phyloP scores from a whole-genome alignment of 2,888 invertebrate species.

The Cryptus armator region DNA sequence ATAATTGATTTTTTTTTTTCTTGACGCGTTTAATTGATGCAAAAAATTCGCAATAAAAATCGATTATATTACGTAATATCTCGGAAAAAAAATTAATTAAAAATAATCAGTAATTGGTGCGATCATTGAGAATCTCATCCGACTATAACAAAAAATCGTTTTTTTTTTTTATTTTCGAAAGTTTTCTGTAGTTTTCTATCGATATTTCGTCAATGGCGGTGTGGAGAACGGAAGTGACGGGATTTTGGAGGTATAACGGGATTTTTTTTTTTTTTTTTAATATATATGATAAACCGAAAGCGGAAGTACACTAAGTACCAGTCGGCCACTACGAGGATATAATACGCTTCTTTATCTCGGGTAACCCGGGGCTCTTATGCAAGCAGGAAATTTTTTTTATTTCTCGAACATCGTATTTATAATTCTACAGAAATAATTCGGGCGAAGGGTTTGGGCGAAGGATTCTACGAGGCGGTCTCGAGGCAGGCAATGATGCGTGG shows the following conservation, averaged over 20 bases:
- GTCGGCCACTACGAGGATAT: conserved; percentile 66
- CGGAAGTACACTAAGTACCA: conserved; percentile 65
- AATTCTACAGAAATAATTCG: conserved; percentile 66
- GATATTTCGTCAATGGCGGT: conserved; percentile 30
- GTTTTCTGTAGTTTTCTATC: conserved; percentile 34
- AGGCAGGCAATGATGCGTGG: conserved; percentile 81
- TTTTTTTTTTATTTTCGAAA: background rate
- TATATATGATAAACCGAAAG: conserved; percentile 56
- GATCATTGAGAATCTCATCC: too few relatives aligned
- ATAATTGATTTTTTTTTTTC: background rate
- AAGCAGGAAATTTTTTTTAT: conserved; percentile 65
- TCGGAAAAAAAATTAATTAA: too few relatives aligned
- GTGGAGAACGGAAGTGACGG: conserved; percentile 34
- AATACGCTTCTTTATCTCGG: conserved; percentile 49
- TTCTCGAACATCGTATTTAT: conserved; percentile 62
- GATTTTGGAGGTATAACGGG: conserved; percentile 15
- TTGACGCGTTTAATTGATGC: too few relatives aligned
- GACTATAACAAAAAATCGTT: too few relatives aligned
- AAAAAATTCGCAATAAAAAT: too few relatives aligned
- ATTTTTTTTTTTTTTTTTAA: background rate
- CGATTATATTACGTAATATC: too few relatives aligned
- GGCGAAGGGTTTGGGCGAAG: conserved; percentile 60
- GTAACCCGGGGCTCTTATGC: conserved; percentile 53
- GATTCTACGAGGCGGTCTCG: conserved; percentile 76
- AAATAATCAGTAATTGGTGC: too few relatives aligned